Evolutionary conservation across 1,140 invertebrate species (phyloP).

Genomic region (Onthophagus taurus): DNA sequence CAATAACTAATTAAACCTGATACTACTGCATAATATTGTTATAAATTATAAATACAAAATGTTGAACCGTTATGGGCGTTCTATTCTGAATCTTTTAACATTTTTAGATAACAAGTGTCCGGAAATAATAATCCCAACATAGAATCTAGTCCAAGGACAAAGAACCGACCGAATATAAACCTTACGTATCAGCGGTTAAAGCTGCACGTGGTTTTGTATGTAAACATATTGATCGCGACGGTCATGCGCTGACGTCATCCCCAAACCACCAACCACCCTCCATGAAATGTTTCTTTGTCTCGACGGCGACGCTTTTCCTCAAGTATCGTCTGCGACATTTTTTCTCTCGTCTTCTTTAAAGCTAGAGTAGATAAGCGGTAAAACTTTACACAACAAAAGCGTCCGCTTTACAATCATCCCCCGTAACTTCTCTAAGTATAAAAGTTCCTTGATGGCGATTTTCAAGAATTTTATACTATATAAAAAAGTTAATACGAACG

Average conservation of each 20-base stretch:
- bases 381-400: background rate
- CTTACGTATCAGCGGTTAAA: background rate
- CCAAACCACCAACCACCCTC: too few species aligned
- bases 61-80: too few species aligned
- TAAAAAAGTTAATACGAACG: too few species aligned
- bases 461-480: too few species aligned
- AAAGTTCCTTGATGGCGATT: too few species aligned
- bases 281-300: too few species aligned
- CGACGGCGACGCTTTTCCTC: slow-evolving; percentile 1
- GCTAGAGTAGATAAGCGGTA: background rate
- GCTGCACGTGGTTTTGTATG: background rate
- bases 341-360: background rate
- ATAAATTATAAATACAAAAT: too few species aligned
- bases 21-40: too few species aligned
- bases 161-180: slow-evolving; percentile 5
- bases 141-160: slow-evolving; percentile 8
- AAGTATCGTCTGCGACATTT: background rate
- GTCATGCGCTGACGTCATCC: background rate
- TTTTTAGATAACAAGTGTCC: slow-evolving; percentile 8
- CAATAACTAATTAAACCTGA: too few species aligned
- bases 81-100: too few species aligned
- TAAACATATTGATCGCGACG: slow-evolving; percentile 9
- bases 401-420: background rate
- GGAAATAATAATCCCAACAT: background rate
- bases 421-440: too few species aligned